These are phyloP conservation scores for Alentia gelatinosa DNA, from an alignment of 2,888 invertebrate species.

Conservation along the genomic window DNA sequence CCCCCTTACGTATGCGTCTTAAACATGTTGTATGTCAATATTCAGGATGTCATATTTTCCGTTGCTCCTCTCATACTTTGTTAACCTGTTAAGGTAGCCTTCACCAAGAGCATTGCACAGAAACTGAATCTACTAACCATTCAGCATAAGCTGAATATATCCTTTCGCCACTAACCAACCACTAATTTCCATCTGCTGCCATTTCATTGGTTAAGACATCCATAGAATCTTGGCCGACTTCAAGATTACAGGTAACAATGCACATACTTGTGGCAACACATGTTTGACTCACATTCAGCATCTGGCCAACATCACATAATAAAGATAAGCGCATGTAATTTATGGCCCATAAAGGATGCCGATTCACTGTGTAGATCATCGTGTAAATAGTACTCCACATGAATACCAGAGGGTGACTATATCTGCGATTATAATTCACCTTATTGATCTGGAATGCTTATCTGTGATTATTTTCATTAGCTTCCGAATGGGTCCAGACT, in stretches of 20 bases:
- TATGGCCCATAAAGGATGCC: background rate
- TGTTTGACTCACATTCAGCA: background rate
- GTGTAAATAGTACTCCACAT: background rate
- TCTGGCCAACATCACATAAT: background rate
- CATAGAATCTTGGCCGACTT: slow-evolving; percentile 42
- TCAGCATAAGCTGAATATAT: background rate
- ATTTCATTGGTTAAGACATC: slow-evolving; percentile 21
- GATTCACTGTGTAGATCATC: background rate
- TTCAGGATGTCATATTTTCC: too few species aligned
- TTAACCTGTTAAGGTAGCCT: background rate
- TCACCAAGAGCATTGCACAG: background rate
- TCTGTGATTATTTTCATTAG: too few species aligned
- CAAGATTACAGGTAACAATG: slow-evolving; percentile 52
- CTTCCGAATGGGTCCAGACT: too few species aligned
- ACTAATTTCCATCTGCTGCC: slow-evolving; percentile 43
- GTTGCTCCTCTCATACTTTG: background rate
- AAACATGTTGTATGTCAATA: background rate
- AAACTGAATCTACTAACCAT: background rate
- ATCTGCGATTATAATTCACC: background rate
- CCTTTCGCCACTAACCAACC: background rate
- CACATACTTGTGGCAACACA: slow-evolving; percentile 10
- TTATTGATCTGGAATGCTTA: background rate
- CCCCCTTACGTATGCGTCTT: too few species aligned
- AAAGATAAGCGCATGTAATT: background rate
- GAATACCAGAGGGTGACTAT: background rate